A percentile compares a stretch with the other conserved stretches of the same genome.
Conservation (phyloP, 2,888 invertebrate genomes). For the Dolomedes plantarius region DNA sequence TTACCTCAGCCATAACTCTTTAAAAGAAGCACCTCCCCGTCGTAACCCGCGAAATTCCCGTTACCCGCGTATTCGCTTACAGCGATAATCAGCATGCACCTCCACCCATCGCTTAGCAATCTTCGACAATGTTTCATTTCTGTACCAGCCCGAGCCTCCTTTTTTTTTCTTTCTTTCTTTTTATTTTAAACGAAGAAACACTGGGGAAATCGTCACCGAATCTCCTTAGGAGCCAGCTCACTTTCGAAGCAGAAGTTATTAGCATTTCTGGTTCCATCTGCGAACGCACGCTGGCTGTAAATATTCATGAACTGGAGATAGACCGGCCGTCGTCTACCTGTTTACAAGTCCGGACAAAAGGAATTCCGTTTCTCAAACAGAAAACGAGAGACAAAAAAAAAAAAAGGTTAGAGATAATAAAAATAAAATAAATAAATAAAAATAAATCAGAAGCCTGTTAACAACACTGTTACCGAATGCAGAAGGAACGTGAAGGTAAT, state of each 20-base stretch:
- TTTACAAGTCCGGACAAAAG: not conserved
- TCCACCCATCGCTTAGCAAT: not conserved
- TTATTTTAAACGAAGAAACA: no score
- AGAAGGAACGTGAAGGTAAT: not conserved
- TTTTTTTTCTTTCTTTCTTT: no score
- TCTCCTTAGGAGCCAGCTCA: no score
- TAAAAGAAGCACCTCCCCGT: no score
- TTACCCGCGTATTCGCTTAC: not conserved
- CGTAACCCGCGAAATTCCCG: not conserved
- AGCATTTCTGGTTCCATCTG: not conserved
- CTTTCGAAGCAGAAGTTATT: not conserved
- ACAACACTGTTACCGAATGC: not conserved
- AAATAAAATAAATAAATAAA: no score
- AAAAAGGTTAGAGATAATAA: no score
- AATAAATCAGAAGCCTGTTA: not conserved
- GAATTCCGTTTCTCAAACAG: not conserved
- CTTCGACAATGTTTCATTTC: not conserved
- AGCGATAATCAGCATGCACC: not conserved
- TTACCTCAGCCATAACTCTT: no score
- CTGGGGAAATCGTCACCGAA: no score
- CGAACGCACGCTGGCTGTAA: not conserved
- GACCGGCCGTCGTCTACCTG: conserved; percentile 3
- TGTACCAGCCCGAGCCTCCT: no score
- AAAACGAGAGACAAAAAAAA: not conserved
- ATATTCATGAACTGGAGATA: conserved; percentile 11